Conservation (phyloP, 92 coral and sea anemone genomes). For the Blastomussa wellsi region DNA sequence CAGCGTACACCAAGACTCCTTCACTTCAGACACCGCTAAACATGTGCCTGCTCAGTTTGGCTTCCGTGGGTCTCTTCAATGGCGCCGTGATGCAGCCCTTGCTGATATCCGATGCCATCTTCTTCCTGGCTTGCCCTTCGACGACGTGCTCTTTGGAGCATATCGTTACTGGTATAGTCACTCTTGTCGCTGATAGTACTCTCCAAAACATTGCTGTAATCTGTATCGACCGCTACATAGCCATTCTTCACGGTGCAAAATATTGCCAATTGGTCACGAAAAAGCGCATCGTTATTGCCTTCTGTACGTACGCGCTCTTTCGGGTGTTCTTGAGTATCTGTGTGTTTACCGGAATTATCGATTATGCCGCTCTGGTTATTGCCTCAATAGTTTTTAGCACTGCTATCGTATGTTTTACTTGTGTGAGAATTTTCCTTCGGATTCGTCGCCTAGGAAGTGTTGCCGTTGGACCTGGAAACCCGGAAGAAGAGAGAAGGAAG, state of each 20-base stretch:
- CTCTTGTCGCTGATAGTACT: conserved; percentile 40
- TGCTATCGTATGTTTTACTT: conserved; percentile 5
- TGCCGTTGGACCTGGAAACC: conserved; percentile 13
- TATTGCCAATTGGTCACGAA: conserved; percentile 28
- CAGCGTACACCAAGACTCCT: conserved; percentile 35
- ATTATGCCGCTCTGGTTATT: conserved; percentile 29
- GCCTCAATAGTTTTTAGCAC: conserved; percentile 31
- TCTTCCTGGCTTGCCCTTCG: conserved; percentile 37
- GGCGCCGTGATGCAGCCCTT: conserved; percentile 42
- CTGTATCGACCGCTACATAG: conserved; percentile 43
- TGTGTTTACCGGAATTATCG: conserved; percentile 39
- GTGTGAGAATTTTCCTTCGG: conserved; percentile 19
- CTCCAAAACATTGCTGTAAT: conserved; percentile 46
- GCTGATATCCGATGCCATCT: conserved; percentile 23
- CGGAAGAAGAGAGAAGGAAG: conserved; percentile 33
- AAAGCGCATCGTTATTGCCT: conserved; percentile 27
- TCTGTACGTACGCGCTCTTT: conserved; percentile 31
- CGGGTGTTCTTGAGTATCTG: conserved; percentile 38
- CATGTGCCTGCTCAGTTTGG: conserved; percentile 42
- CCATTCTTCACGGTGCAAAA: conserved; percentile 26
- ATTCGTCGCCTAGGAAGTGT: conserved; percentile 24
- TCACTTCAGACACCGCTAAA: conserved; percentile 37
- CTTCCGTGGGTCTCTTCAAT: conserved; percentile 39
- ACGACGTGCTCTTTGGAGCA: conserved; percentile 32
- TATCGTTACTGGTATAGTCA: conserved; percentile 36